Evolutionary conservation across 2,888 invertebrate species (phyloP), one percentile per base, ranked within the genome.

Genomic region (Caenorhabditis angaria): DNA sequence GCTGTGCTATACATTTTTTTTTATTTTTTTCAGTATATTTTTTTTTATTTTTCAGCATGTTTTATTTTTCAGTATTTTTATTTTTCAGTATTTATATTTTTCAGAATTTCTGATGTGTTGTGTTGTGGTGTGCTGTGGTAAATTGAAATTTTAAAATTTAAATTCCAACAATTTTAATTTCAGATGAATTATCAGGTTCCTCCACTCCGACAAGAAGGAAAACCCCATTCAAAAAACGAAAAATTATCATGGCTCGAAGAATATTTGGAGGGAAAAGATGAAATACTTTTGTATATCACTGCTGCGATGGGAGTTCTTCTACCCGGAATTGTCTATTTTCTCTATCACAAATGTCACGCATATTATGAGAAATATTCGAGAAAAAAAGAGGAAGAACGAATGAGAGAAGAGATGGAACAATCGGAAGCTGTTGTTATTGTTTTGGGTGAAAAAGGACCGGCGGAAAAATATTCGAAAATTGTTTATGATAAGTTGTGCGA

Each of bases 241-340:
- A 24, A 18, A 14, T 14, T 25, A 8, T 56, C 67, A 14, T 78
- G 78, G 78, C 32, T 70, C 12, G 78, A 78, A 25, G 74, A 74
- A 14, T 65, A 74, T 27, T 35, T 78, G 56, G 78, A 78, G 28
- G 73, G 73, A 27, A 76, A 71, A 24, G 84, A 84, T 61, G 85
- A 85, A 41, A 56, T 82, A n/a, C 77, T 85, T 47, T 77, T 85
- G 35, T 85, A 84, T 59, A 56, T 83, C 14, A 85, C 85, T 0
- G 85, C 85, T 2, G 60, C 81, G 14, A 71, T 85, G 32, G 85
- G 85, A 12, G 80, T 85, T 18, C 47, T 85, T 2, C 70, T 85
- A 67, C 85, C 85, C 5, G 84, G 81, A 29, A 53, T 85, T 29
- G 80, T 85, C 63, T 85, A 83, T 61, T 51, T 83, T 24, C 70